Evolutionary conservation across 2,888 invertebrate species (phyloP).

Genomic region (Caenorhabditis sinica): DNA sequence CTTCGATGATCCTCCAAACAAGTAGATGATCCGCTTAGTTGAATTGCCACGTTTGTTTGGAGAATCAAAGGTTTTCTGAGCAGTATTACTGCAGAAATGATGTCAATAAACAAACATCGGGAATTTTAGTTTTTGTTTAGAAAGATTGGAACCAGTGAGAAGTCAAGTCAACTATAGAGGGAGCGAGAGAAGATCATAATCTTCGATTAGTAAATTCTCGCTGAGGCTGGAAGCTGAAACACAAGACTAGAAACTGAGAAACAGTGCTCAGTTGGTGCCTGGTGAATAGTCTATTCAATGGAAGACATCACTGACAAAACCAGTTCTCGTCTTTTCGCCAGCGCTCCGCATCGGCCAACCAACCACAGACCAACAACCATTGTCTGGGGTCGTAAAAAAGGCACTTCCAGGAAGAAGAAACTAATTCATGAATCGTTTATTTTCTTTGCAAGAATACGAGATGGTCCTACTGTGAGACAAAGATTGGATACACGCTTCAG

Average conservation of each 20-base stretch:
- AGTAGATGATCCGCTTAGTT: slow-evolving; percentile 17
- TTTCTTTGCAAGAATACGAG: slow-evolving; percentile 8
- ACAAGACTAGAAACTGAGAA: background rate
- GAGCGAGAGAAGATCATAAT: too few relatives aligned
- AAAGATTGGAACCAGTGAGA: too few relatives aligned
- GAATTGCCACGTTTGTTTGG: background rate
- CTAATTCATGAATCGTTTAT: slow-evolving; percentile 63
- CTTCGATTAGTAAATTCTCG: background rate
- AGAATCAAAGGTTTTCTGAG: background rate
- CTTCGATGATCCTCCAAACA: background rate
- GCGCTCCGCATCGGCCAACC: slow-evolving; percentile 19
- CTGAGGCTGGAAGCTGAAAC: background rate
- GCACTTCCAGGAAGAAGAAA: slow-evolving; percentile 27
- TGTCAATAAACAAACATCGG: background rate
- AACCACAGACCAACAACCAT: slow-evolving; percentile 47
- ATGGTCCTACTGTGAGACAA: slow-evolving; percentile 14
- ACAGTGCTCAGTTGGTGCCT: slow-evolving; percentile 32
- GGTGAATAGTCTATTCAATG: slow-evolving; percentile 23
- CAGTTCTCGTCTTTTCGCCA: slow-evolving; percentile 24
- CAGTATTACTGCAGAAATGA: background rate
- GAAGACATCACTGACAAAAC: slow-evolving; percentile 34
- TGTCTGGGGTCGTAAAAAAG: slow-evolving; percentile 28
- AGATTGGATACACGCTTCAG: background rate
- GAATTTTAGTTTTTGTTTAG: too few relatives aligned
- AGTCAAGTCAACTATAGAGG: too few relatives aligned